These are phyloP conservation scores for Myopa tessellatipennis DNA, from an alignment of 2,888 invertebrate genomes.

Conservation along the genomic window DNA sequence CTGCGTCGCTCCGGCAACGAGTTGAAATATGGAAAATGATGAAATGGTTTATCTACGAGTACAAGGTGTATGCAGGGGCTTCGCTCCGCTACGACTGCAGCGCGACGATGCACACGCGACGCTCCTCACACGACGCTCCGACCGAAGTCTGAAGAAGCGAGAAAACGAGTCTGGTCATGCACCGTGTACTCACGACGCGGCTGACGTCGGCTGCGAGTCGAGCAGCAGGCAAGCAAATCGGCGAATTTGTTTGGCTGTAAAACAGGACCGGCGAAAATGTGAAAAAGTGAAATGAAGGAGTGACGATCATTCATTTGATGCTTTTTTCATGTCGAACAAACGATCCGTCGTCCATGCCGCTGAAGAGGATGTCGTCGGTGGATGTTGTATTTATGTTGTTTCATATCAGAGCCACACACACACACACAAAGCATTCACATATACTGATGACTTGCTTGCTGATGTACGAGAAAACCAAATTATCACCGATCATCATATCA, in stretches of 20 bases:
- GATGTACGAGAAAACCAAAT: too few relatives aligned
- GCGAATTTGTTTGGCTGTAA: background rate
- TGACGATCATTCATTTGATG: slow-evolving; percentile 1
- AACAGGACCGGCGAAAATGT: background rate
- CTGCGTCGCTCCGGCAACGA: background rate
- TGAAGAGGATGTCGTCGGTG: too few relatives aligned
- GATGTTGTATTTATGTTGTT: too few relatives aligned
- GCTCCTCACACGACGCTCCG: too few relatives aligned
- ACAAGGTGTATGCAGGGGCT: background rate
- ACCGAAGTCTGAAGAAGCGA: slow-evolving; percentile 8
- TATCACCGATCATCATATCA: too few relatives aligned
- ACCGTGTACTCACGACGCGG: background rate
- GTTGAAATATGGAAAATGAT: slow-evolving; percentile 35
- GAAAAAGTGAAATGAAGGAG: background rate
- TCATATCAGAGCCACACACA: too few relatives aligned
- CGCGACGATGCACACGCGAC: too few relatives aligned
- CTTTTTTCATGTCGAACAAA: background rate
- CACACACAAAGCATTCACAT: too few relatives aligned
- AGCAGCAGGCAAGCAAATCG: background rate
- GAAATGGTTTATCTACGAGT: slow-evolving; percentile 4
- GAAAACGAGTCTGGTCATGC: slow-evolving; percentile 20
- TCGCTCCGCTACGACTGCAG: slow-evolving; percentile 2
- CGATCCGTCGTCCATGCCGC: too few relatives aligned
- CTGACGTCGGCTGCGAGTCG: background rate
- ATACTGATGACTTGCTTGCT: too few relatives aligned